Evolutionary conservation across 2,113 vertebrate genomes (phyloP).

Genomic region (Terrapene triunguis): DNA sequence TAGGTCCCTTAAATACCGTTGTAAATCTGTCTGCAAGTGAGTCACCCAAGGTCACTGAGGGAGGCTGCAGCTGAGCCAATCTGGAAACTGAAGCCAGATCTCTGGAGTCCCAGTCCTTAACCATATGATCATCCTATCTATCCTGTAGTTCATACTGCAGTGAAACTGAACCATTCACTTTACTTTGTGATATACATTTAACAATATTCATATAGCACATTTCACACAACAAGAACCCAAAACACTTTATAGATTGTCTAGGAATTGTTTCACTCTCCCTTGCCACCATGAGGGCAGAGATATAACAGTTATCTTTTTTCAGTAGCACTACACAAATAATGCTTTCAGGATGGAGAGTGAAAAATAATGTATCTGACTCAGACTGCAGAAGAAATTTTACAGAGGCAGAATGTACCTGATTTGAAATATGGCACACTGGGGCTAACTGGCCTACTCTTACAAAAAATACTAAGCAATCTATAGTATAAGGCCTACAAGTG

Average conservation of each 20-base stretch:
- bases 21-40: neutral
- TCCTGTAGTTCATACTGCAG: neutral
- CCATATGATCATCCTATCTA: neutral
- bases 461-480: neutral
- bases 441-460: slow-evolving; percentile 31
- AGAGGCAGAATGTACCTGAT: neutral
- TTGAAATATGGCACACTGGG: slow-evolving; percentile 26
- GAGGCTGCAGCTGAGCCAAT: neutral
- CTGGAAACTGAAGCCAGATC: neutral
- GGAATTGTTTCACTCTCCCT: neutral
- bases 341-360: neutral
- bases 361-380: slow-evolving; percentile 19
- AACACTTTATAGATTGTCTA: neutral
- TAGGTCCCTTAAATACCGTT: neutral
- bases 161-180: neutral
- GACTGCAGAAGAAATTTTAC: slow-evolving; percentile 17
- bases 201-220: neutral
- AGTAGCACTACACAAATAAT: neutral
- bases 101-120: neutral
- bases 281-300: neutral
- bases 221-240: neutral
- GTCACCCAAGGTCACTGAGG: neutral
- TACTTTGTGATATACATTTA: neutral
- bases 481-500: neutral
- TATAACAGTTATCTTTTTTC: neutral